Base-by-base conservation (phyloP, 2,797 vertebrate species). In the Helostoma temminkii region DNA sequence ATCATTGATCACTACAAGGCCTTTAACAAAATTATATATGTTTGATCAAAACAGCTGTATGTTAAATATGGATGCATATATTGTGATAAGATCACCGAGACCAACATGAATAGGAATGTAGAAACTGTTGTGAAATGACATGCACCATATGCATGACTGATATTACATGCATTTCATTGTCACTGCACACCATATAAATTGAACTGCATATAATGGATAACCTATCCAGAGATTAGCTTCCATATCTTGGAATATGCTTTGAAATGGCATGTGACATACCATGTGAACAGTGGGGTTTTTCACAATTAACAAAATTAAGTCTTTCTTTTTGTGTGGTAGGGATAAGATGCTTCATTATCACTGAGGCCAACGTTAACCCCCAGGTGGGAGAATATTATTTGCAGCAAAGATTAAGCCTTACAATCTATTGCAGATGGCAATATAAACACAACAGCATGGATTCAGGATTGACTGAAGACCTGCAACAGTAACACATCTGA, bases 251-350 rank as follows among this genome's bases (percentile, higher is more conserved):
- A 82, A 83, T 18, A 24, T 28, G 72, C 85, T 81, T 89, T 90
- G 81, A 92, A 84, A 79, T 56, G 54, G 47, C 79, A 69, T 68
- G 55, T 9, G 14, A 71, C 72, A 47, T 14, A 86, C 82, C 88
- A 83, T 85, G 77, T 56, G 59, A 91, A 74, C 84, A 83, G 80
- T 80, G 81, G 85, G 81, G 53, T 56, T 86, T 83, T 77, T 47
- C 73, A 89, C 86, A 94, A 93, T 94, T 93, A 94, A 85, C 65
- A 78, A 88, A 89, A 86, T 86, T 68, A 91, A 83, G 77, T 84
- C 77, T 74, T 75, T 78, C 66, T 55, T 78, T 78, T 63, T 91
- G 85, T 88, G 76, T 68, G 55, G 26, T 61, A 63, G 53, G 83
- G 90, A 93, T 93, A 90, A 93, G 83, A 88, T 65, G 79, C 54